Evolutionary conservation across 2,888 invertebrate genomes (phyloP), one percentile per base, ranked within the genome.

Genomic region (Glaucopsyche alexis): DNA sequence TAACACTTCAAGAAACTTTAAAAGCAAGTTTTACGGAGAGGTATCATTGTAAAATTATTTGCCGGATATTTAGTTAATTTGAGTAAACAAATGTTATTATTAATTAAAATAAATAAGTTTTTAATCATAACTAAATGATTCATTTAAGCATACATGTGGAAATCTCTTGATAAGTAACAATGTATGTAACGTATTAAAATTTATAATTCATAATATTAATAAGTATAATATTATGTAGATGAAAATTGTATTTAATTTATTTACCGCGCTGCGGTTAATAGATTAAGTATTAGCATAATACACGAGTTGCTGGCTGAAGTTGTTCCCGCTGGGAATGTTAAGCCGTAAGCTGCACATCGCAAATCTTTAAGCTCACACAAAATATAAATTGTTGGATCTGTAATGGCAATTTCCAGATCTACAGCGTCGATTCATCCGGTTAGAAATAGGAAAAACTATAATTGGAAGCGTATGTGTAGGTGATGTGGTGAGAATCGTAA

Each of bases 201-300:
- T 55, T n/a, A 50, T n/a, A 50, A n/a, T 52, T 52, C 14, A 50
- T 7, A n/a, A n/a, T n/a, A 14, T 14, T 49, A 5, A 49, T 52
- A 52, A 55, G 38, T 60, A 60, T 38, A 60, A 60, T 29, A 60
- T 29, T 29, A 60, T 29, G 60, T 60, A 60, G 60, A 60, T 13
- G 19, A 60, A 60, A 60, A 60, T 60, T 60, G 29, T 49, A 69
- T 69, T 29, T 29, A 13, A 29, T 66, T 47, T 47, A 47, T 47
- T 69, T 47, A 16, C 14, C 69, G 14, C 47, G 69, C 47, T 69
- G 45, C 14, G 69, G 69, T 47, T 69, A 69, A 69, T 69, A 69
- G 69, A 69, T 69, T 69, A 69, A 19, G 47, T 66, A 69, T 69
- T 69, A 69, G 45, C 69, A 69, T 69, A 69, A 69, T 69, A 69